Conservation (phyloP, 2,113 vertebrate genomes). For the Blennius ocellaris region DNA sequence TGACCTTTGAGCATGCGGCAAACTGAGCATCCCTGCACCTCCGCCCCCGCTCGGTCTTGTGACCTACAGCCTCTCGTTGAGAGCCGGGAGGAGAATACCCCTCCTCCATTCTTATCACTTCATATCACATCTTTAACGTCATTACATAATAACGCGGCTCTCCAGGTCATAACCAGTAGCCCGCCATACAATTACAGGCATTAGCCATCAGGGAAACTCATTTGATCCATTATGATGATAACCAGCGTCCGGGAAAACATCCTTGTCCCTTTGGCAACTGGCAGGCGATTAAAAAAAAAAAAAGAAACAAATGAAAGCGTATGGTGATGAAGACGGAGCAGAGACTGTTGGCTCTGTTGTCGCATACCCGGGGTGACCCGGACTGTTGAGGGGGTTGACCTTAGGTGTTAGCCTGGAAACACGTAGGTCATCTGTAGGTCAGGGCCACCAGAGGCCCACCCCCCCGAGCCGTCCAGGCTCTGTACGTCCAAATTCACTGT, state of each 20-base stretch:
- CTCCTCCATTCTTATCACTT: constrained; percentile 52
- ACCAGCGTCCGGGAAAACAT: constrained; percentile 31
- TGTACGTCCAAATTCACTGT: constrained; percentile 6
- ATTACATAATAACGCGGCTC: constrained; percentile 52
- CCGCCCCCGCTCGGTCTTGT: neutral
- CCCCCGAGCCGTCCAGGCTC: neutral
- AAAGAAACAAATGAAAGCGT: constrained; percentile 12
- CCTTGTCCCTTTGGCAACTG: constrained; percentile 12
- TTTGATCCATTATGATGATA: constrained; percentile 54
- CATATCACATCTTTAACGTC: constrained; percentile 58
- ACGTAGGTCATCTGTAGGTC: constrained; percentile 12
- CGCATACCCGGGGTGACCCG: constrained; percentile 44
- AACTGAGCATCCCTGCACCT: constrained; percentile 13
- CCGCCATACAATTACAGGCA: constrained; percentile 29
- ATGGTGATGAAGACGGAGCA: constrained; percentile 26
- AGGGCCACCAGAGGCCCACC: neutral
- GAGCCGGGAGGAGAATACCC: constrained; percentile 11
- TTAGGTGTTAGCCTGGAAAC: constrained; percentile 41
- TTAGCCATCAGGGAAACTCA: constrained; percentile 44
- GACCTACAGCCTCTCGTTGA: constrained; percentile 16
- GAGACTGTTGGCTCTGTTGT: neutral
- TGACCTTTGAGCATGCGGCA: constrained; percentile 10
- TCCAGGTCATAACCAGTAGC: constrained; percentile 17
- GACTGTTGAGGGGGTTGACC: constrained; percentile 49
- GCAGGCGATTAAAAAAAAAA: neutral